These are phyloP conservation scores for Campaea margaritaria DNA, from an alignment of 2,888 invertebrate species.

Conservation along the genomic window DNA sequence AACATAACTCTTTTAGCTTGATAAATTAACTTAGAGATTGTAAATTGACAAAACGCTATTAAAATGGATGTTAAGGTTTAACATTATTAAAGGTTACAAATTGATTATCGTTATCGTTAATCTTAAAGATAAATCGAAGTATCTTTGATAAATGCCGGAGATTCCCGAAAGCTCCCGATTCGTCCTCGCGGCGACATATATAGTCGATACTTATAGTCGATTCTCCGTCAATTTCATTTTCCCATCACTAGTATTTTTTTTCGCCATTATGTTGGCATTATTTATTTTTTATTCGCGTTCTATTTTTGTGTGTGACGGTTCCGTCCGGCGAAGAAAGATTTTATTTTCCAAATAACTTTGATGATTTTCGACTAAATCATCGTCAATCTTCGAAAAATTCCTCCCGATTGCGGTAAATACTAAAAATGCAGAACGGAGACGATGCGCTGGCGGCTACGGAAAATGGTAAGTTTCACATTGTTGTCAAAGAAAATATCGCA, in stretches of 20 bases:
- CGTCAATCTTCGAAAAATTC: conserved; percentile 59
- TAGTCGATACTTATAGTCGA: not conserved
- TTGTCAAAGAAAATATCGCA: conserved; percentile 66
- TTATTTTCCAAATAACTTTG: conserved; percentile 73
- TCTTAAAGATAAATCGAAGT: too few relatives aligned
- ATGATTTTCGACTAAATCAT: conserved; percentile 71
- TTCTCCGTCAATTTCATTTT: not conserved
- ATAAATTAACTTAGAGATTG: too few relatives aligned
- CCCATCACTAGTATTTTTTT: conserved; percentile 35
- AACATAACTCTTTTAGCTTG: too few relatives aligned
- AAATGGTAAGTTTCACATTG: conserved; percentile 72
- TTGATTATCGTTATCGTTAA: too few relatives aligned
- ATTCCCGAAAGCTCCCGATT: too few relatives aligned
- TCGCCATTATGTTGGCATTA: conserved; percentile 66
- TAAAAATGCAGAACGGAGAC: conserved; percentile 82
- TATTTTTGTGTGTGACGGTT: conserved; percentile 85
- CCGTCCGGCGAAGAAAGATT: conserved; percentile 71
- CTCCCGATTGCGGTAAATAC: conserved; percentile 71
- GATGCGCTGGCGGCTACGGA: conserved; percentile 70
- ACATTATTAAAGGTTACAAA: too few relatives aligned
- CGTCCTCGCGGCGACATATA: too few relatives aligned
- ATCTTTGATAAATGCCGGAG: too few relatives aligned
- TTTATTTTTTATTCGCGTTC: conserved; percentile 83
- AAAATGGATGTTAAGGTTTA: too few relatives aligned
- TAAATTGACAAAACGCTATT: too few relatives aligned